Percentiles rank a stretch among this genome's conserved stretches.
Conservation (phyloP, 2,113 vertebrate genomes). For the Cyprinus carpio region DNA sequence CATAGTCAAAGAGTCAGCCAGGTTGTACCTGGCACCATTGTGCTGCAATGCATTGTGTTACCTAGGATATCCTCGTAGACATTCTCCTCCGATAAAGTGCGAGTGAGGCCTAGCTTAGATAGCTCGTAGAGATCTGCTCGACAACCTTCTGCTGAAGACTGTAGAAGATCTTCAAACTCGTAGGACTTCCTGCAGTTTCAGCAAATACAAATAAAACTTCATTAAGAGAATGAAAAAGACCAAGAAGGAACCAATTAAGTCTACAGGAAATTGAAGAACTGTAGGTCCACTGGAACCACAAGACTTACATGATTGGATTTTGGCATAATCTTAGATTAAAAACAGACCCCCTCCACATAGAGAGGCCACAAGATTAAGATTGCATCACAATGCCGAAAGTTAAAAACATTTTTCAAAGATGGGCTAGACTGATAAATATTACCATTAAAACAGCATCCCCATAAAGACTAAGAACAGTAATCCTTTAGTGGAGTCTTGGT, state of each 20-base stretch:
- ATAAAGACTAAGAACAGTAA: conserved; percentile 11
- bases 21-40: background rate
- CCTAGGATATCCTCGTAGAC: conserved; percentile 97
- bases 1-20: background rate
- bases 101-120: conserved; percentile 87
- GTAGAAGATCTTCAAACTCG: conserved; percentile 94
- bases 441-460: background rate
- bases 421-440: conserved; percentile 15
- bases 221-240: background rate
- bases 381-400: background rate
- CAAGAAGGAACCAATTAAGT: background rate
- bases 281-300: conserved; percentile 38
- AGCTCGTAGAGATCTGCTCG: conserved; percentile 91
- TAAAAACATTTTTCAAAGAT: background rate
- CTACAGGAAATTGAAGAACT: conserved; percentile 53
- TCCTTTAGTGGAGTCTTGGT: conserved; percentile 23
- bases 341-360: background rate
- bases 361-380: background rate
- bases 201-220: conserved; percentile 46
- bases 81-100: conserved; percentile 98
- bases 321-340: background rate
- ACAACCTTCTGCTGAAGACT: conserved; percentile 81
- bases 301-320: background rate
- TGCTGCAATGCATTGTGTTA: conserved; percentile 63
- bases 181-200: conserved; percentile 87